Evolutionary conservation across 2,797 vertebrate species (phyloP), one percentile per base, ranked within the genome.

Genomic region (Gorsachius magnificus): DNA sequence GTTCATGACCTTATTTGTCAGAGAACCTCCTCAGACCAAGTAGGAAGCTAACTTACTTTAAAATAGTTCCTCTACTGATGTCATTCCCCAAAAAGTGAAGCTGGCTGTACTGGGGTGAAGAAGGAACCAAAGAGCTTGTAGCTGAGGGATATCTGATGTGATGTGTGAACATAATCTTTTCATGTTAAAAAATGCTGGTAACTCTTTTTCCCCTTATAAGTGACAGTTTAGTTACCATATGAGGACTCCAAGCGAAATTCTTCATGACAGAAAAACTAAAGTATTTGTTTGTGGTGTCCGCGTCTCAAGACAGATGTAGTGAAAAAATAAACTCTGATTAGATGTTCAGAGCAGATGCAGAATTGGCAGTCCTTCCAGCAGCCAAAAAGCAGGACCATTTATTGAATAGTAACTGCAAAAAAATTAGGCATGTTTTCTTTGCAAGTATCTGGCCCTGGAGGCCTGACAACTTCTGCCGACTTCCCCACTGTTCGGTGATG

Each of bases 381-480:
- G 38, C 83, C 61, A 41, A 83, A 79, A 80, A 84, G 35, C 14
- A 51, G 70, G 66, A 77, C 45, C 53, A 43, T 41, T 89, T 71
- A 46, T 84, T 94, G 83, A 96, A 84, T 69, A 87, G 71, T 69
- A 93, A 93, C 46, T 76, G 70, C 53, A 83, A 81, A 93, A 91
- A 76, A 89, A 82, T 69, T 46, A 86, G 53, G 31, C 81, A 21
- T 96, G 60, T 94, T 97, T 97, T 95, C 78, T 96, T 95, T 80
- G 92, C 29, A 16, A 93, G 24, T 83, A 66, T 96, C 50, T 72
- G 11, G 29, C 86, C 89, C 90, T 92, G 76, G 83, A 87, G 95
- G 87, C 50, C 63, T 94, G 95, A 92, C 87, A 90, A 46, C 56
- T 96, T 95, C 88, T 87, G 89, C 94, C 19, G 5, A 85, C 83